A percentile compares a stretch with the other conserved stretches of the same genome.
Evolutionary conservation across 2,797 vertebrate genomes (phyloP).

Genomic region (Perdix hodgsoniae): DNA sequence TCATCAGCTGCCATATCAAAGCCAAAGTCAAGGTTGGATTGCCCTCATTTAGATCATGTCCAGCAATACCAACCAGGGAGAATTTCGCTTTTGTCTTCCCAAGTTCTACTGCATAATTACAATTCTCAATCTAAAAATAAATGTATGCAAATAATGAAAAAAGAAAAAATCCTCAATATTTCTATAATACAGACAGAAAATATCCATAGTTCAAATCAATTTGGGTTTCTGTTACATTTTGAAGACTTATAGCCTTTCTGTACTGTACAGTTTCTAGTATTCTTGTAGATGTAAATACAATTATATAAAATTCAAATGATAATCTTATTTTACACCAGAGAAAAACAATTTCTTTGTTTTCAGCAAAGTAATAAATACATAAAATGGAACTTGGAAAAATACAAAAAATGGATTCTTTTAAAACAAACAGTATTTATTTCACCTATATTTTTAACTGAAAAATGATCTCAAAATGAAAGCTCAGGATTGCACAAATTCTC

Average conservation of each 20-base stretch:
- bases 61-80: constrained; percentile 95
- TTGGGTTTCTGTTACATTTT: not conserved
- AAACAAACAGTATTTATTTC: not conserved
- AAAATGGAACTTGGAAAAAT: not conserved
- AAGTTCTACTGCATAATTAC: constrained; percentile 95
- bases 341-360: not conserved
- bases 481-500: not conserved
- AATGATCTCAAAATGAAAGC: not conserved
- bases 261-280: not conserved
- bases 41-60: constrained; percentile 92
- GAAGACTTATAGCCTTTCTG: not conserved
- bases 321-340: not conserved
- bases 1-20: constrained; percentile 97
- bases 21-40: constrained; percentile 91
- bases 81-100: constrained; percentile 90
- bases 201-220: not conserved
- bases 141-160: constrained; percentile 1
- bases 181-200: not conserved
- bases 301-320: not conserved
- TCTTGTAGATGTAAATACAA: not conserved
- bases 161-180: not conserved
- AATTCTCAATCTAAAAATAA: constrained; percentile 92
- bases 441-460: not conserved
- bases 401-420: not conserved
- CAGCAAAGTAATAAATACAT: not conserved